Conservation (phyloP, 2,113 vertebrate species). For the Paradisaea rubra region DNA sequence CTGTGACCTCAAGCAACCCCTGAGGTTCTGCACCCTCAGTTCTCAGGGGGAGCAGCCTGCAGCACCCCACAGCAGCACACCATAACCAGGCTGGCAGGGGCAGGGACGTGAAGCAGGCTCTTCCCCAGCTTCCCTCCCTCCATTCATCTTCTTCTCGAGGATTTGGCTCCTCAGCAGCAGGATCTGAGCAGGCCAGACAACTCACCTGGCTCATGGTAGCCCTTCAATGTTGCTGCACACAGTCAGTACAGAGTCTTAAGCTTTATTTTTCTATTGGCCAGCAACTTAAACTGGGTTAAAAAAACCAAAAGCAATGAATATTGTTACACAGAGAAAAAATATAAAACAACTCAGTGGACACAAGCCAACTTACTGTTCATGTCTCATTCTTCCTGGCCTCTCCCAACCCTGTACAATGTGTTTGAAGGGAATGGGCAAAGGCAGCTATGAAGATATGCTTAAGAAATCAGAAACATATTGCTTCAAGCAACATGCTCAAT, state of each 20-base stretch:
- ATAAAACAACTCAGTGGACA: constrained; percentile 7
- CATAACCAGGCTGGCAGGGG: neutral
- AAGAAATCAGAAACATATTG: constrained; percentile 38
- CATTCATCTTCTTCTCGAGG: neutral
- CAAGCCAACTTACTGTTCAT: neutral
- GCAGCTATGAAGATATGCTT: constrained; percentile 21
- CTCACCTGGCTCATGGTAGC: accelerated
- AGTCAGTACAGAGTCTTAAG: constrained; percentile 12
- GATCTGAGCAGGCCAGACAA: neutral
- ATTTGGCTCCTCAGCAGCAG: neutral
- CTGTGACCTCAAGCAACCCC: neutral
- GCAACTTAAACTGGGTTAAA: constrained; percentile 55
- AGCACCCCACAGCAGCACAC: neutral
- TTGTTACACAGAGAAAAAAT: constrained; percentile 37
- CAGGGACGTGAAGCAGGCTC: accelerated
- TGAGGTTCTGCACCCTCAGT: neutral
- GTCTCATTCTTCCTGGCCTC: neutral
- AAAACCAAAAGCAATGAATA: neutral
- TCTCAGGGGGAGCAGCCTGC: neutral
- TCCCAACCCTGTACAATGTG: neutral
- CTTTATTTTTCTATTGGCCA: constrained; percentile 67
- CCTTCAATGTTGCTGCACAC: neutral
- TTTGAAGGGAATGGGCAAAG: neutral
- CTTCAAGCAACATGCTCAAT: constrained; percentile 53
- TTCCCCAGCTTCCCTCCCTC: neutral